phyloP scores from a whole-genome alignment of 2,113 vertebrate species.

The Microcebus jonahi region DNA sequence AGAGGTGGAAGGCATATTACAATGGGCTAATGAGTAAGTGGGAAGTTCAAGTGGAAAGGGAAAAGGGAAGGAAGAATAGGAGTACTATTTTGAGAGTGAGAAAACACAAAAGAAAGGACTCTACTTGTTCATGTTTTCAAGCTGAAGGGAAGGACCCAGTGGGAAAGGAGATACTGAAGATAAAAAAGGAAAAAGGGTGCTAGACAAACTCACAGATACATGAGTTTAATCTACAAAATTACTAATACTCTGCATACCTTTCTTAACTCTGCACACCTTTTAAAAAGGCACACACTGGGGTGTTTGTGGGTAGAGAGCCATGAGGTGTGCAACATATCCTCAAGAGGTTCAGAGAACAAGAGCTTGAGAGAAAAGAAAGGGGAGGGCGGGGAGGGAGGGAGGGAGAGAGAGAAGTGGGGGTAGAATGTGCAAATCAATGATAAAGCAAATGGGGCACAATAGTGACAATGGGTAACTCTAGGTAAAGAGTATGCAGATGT shows the following conservation, averaged over 20 bases:
- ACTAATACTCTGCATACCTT: neutral
- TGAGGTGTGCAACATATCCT: neutral
- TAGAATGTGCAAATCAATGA: neutral
- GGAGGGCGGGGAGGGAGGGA: neutral
- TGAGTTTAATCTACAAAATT: neutral
- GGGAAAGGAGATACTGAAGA: neutral
- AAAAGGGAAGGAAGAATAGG: conserved; percentile 38
- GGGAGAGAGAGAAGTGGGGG: neutral
- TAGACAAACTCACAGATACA: neutral
- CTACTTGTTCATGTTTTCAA: neutral
- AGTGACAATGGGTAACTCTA: neutral
- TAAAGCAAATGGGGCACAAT: neutral
- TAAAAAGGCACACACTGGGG: neutral
- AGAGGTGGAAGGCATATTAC: neutral
- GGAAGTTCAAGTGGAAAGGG: conserved; percentile 36
- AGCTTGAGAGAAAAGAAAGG: neutral
- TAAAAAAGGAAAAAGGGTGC: no score
- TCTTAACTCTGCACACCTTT: neutral
- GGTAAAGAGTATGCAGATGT: neutral
- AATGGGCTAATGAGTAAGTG: neutral
- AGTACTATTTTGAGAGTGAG: conserved; percentile 28
- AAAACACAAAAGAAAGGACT: conserved; percentile 37
- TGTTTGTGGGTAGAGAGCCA: neutral
- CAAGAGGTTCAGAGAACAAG: neutral
- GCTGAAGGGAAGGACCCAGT: neutral